Evolutionary conservation across 23 tunicate genomes (phyloP), one percentile per base, ranked within the genome.

Genomic region (Trididemnum miniatum): DNA sequence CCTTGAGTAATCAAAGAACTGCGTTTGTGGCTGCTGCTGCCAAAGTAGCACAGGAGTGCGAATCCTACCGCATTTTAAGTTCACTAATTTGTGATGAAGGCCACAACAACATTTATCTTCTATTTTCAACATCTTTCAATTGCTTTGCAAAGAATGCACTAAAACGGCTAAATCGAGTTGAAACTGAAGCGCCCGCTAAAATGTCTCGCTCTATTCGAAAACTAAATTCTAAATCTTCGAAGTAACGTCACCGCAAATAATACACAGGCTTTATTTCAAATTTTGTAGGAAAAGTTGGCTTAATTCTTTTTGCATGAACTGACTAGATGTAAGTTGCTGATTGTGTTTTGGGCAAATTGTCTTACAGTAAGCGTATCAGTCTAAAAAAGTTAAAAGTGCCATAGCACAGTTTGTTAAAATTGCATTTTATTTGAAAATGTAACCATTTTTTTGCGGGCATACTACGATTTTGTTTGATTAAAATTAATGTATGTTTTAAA

Each of bases 21-120:
- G 54, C 54, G 54, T 44, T 44, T 44, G 54, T 44, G 54, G 54
- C 54, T 44, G 54, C 54, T 44, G 54, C 54, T 44, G 54, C 54
- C 54, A 44, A 44, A 44, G 54, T 44, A 44, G 54, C 54, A 44
- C 12, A 44, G 54, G 54, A 44, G 54, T 44, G 12, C 54, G 15
- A 44, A 44, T 44, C 54, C 54, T 44, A 44, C 54, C 54, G 15
- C 54, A 44, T 44, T 44, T 44, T 44, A 44, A 44, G 54, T 44
- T 44, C 54, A 44, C 54, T 7, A 44, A 44, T 44, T 44, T 44
- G 54, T 44, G 54, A 44, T 44, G 54, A 44, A 44, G 54, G 54
- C 15, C 54, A 44, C 54, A 44, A 44, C 54, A 44, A 44, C 54
- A 44, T 44, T 44, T 44, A 44, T 44, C 54, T 44, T 44, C 12